Percentiles rank a stretch among this genome's conserved stretches.
phyloP scores from a whole-genome alignment of 2,888 invertebrate genomes.

The Calameuta idolon region DNA sequence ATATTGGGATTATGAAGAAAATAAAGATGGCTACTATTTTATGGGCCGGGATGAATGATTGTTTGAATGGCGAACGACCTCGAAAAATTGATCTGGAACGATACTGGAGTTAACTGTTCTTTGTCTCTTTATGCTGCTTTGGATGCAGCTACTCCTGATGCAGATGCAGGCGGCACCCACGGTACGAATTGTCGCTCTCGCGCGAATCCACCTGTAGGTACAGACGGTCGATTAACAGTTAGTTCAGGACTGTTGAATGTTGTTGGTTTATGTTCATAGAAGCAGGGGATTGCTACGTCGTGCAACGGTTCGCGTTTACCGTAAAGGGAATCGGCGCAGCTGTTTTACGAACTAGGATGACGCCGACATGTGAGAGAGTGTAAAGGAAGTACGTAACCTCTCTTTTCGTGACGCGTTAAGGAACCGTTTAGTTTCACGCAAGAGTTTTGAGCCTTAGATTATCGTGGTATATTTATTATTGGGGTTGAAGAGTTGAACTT shows the following conservation, averaged over 20 bases:
- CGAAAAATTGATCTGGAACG: not conserved
- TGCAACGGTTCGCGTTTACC: not conserved
- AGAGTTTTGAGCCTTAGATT: not conserved
- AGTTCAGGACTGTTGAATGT: not conserved
- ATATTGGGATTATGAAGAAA: not conserved
- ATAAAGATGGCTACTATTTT: not conserved
- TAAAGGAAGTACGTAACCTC: not conserved
- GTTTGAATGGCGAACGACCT: not conserved
- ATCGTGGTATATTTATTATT: not conserved
- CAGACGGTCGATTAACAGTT: not conserved
- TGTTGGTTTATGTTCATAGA: not conserved
- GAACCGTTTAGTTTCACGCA: not conserved
- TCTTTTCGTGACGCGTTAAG: not conserved
- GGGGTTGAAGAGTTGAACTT: not conserved
- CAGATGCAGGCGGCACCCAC: not conserved
- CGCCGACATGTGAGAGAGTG: not conserved
- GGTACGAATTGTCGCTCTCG: not conserved
- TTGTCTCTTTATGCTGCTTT: not conserved
- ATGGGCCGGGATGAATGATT: not conserved
- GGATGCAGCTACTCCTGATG: not conserved
- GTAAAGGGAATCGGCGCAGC: not conserved
- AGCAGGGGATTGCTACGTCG: not conserved
- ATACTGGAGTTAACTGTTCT: not conserved
- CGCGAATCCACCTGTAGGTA: not conserved
- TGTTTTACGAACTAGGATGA: not conserved